Evolutionary conservation across 2,888 invertebrate species (phyloP).

Genomic region (Melanotus villosus): DNA sequence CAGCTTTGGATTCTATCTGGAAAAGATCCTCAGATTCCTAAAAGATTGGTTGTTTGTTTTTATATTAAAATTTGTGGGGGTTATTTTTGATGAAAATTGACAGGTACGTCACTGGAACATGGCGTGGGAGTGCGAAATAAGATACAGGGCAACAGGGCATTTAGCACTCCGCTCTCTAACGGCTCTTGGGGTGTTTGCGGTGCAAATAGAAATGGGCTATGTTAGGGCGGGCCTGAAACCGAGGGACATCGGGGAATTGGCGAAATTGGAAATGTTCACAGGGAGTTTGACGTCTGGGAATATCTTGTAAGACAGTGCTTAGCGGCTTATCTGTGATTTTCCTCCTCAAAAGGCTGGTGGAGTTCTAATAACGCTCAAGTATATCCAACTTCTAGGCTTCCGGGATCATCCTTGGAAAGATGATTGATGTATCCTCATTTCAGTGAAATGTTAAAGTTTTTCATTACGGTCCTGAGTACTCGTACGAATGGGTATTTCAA

Average conservation of each 20-base stretch:
- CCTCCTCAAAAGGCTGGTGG: constrained; percentile 24
- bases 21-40: too few species aligned
- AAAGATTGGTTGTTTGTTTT: too few species aligned
- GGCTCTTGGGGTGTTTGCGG: constrained; percentile 45
- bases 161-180: constrained; percentile 39
- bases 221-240: constrained; percentile 41
- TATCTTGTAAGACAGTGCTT: constrained; percentile 44
- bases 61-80: too few species aligned
- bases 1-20: too few species aligned
- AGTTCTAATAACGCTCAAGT: constrained; percentile 19
- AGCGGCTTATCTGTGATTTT: constrained; percentile 43
- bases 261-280: constrained; percentile 48
- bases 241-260: constrained; percentile 46
- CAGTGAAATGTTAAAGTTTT: background rate
- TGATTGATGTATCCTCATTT: background rate
- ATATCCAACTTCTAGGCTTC: background rate
- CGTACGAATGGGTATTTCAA: constrained; percentile 23
- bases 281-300: constrained; percentile 48
- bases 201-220: constrained; percentile 47
- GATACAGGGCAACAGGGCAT: constrained; percentile 40
- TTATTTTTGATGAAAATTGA: background rate
- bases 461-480: background rate
- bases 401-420: background rate
- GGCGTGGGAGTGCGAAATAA: constrained; percentile 34
- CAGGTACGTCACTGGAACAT: background rate